These are phyloP conservation scores for Xestia ashworthii DNA, from an alignment of 2,888 invertebrate species.

Conservation along the genomic window DNA sequence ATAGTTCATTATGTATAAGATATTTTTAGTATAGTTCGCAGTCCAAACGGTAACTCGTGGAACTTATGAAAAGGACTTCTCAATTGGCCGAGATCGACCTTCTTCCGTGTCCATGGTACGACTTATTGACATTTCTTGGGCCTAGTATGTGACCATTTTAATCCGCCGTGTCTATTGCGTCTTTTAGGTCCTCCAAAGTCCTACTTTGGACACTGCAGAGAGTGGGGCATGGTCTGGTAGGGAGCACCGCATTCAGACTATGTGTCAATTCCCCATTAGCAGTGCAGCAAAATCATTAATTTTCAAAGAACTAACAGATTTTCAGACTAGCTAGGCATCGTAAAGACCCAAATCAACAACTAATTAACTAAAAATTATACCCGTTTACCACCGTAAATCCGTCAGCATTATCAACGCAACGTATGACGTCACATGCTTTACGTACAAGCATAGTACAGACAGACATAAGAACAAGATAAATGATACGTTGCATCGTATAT, in stretches of 20 bases:
- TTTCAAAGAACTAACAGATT: not conserved
- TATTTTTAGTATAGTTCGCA: conserved; percentile 33
- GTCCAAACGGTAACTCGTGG: conserved; percentile 2
- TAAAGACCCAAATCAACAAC: conserved; percentile 14
- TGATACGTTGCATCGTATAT: conserved; percentile 46
- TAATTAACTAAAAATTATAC: conserved; percentile 31
- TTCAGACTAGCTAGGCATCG: not conserved
- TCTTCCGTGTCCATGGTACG: too few species aligned
- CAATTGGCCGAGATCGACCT: not conserved
- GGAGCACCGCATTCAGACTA: too few species aligned
- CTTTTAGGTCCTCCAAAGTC: too few species aligned
- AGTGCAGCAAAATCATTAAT: too few species aligned
- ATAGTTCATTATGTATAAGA: conserved; percentile 11
- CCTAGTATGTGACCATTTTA: too few species aligned
- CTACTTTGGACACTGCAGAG: too few species aligned
- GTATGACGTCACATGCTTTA: conserved; percentile 39
- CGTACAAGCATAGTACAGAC: conserved; percentile 21
- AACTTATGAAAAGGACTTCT: not conserved
- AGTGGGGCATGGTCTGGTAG: too few species aligned
- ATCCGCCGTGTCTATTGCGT: too few species aligned
- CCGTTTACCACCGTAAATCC: conserved; percentile 9
- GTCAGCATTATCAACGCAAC: not conserved
- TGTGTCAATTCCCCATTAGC: too few species aligned
- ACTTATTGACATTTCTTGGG: too few species aligned
- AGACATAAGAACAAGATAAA: conserved; percentile 40